A percentile compares a stretch with the other conserved stretches of the same genome.
These are phyloP conservation scores for Chrysomela aeneicollis DNA, from an alignment of 2,888 invertebrate species.

Conservation along the genomic window DNA sequence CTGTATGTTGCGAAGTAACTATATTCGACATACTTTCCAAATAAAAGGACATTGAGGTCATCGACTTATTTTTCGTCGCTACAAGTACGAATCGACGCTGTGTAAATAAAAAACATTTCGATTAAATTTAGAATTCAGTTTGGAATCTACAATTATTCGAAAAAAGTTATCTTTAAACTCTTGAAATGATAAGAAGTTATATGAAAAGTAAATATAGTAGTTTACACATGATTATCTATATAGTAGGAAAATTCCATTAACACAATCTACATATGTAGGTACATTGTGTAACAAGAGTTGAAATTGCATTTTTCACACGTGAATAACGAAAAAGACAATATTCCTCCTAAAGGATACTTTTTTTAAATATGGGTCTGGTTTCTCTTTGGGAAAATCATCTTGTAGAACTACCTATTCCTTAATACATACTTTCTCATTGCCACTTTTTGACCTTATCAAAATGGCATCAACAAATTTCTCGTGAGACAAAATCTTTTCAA, in stretches of 20 bases:
- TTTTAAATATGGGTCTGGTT: too few relatives aligned
- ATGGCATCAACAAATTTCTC: too few relatives aligned
- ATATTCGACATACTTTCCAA: constrained; percentile 39
- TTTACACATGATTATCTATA: background rate
- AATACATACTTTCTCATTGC: too few relatives aligned
- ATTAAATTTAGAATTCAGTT: background rate
- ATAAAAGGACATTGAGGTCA: constrained; percentile 34
- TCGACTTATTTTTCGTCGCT: constrained; percentile 37
- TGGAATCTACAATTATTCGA: background rate
- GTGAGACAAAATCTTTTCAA: too few relatives aligned
- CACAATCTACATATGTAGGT: background rate
- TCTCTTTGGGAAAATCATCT: too few relatives aligned
- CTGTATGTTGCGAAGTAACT: constrained; percentile 37
- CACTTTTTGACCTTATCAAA: too few relatives aligned
- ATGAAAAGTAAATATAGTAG: background rate
- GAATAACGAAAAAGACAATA: too few relatives aligned
- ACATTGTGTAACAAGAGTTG: too few relatives aligned
- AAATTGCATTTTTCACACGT: too few relatives aligned
- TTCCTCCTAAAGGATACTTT: too few relatives aligned
- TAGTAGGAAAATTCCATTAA: background rate
- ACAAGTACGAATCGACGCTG: constrained; percentile 16
- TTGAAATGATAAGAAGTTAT: background rate
- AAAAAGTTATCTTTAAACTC: background rate
- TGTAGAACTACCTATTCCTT: too few relatives aligned
- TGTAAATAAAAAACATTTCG: constrained; percentile 17